A percentile compares a stretch with the other conserved stretches of the same genome.
These are phyloP conservation scores for Chrysochloris asiatica DNA, from an alignment of 2,113 vertebrate genomes.

Conservation along the genomic window DNA sequence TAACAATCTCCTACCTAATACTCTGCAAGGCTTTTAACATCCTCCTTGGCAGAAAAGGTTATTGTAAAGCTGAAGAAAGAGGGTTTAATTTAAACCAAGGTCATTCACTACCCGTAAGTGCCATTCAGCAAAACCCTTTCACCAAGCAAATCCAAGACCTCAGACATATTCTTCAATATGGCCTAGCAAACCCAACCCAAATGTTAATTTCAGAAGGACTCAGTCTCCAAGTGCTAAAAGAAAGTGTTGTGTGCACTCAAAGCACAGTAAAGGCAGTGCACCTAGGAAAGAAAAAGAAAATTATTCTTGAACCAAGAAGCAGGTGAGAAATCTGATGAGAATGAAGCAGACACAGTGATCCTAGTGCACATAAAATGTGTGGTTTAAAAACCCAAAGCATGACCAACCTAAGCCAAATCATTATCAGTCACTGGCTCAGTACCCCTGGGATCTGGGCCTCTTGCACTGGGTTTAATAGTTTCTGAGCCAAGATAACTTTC, in stretches of 20 bases:
- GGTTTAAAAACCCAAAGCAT: neutral
- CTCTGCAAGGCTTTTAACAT: neutral
- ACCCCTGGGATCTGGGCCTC: neutral
- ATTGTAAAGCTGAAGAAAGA: neutral
- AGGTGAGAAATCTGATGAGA: neutral
- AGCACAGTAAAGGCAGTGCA: neutral
- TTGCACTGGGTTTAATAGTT: conserved; percentile 21
- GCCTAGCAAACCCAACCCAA: neutral
- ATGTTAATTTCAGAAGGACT: conserved; percentile 2
- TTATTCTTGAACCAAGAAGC: neutral
- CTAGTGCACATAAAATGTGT: neutral
- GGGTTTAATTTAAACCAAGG: conserved; percentile 19
- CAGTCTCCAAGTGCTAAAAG: neutral
- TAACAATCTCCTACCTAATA: neutral
- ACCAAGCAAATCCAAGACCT: neutral
- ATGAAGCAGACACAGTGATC: neutral
- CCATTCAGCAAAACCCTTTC: neutral
- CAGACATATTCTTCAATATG: neutral
- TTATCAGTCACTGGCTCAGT: neutral
- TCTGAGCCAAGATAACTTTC: conserved; percentile 59
- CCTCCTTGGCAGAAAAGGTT: neutral
- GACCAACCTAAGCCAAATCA: neutral
- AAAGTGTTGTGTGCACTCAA: neutral
- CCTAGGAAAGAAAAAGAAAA: neutral
- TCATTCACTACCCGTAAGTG: neutral